Base-by-base conservation (phyloP, 2,888 invertebrate species). In the Hypselothyrea guttata region DNA sequence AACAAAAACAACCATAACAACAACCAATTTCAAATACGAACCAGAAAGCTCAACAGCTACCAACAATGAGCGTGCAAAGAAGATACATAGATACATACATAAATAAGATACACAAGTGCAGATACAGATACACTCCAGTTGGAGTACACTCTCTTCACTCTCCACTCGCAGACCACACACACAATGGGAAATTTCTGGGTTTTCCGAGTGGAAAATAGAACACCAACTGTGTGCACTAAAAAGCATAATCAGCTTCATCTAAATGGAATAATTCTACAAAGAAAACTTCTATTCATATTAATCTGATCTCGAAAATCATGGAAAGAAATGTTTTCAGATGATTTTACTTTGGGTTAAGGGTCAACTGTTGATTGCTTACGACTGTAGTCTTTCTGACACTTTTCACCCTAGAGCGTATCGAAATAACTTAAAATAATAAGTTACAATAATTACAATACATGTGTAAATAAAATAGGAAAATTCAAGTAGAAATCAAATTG, bases 151-250 rank as follows among this genome's bases (percentile, higher is more conserved):
- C 31, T 7, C 11, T 1, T 30, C 18, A 28, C 31, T 7, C 11
- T 1, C 22, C 18, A 28, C 37, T 31, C 33, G 8, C 16, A 27
- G 30, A 34, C 27, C 9, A 46, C 35, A 49, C 46, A 49, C 57
- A 71, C 68, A 71, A 53, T 72, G 56, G 60, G 54, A 68, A 71
- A 71, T 69, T 22, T n/a, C n/a, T n/a, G 5, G 2, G 22, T 22
- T 22, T 22, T 22, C 22, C 22, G 22, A 22, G 3, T 22, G 22
- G 22, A 22, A 22, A 22, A 22, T 22, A 59, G 65, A 7, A 27
- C 22, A 16, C 55, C 61, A 60, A 57, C 70, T 74, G 66, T 64
- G 75, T 45, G 63, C 45, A n/a, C 34, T 13, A 37, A 13, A 15
- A 37, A n/a, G n/a, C 40, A 12, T 8, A 27, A 27, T 13, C 7